phyloP scores from a whole-genome alignment of 1,140 invertebrate species.

The Cydia fagiglandana region DNA sequence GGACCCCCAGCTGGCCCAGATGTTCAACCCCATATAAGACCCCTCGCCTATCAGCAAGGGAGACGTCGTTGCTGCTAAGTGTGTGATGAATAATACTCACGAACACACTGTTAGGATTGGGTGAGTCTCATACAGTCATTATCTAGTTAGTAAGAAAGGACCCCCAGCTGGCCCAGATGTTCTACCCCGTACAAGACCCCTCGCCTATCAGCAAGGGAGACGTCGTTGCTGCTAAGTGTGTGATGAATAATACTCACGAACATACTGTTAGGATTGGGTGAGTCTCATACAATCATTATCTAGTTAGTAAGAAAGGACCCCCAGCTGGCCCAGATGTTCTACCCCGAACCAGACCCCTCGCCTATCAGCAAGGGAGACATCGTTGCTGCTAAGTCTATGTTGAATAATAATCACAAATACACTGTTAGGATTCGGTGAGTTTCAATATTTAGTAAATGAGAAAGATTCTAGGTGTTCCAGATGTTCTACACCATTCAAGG shows the following conservation, averaged over 20 bases:
- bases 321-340: conserved; percentile 82
- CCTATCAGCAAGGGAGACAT: conserved; percentile 85
- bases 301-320: too few species aligned
- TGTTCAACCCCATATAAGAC: conserved; percentile 90
- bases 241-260: conserved; percentile 81
- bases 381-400: conserved; percentile 94
- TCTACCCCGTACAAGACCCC: conserved; percentile 47
- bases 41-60: too few species aligned
- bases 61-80: too few species aligned
- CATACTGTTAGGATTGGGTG: conserved; percentile 87
- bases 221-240: conserved; percentile 92
- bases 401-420: conserved; percentile 86
- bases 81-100: too few species aligned
- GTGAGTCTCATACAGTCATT: conserved; percentile 77
- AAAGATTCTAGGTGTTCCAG: conserved; percentile 85
- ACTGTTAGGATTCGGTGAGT: conserved; percentile 88
- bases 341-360: conserved; percentile 85
- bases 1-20: conserved; percentile 85
- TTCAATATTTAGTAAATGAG: neutral
- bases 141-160: too few species aligned
- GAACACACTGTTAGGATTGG: conserved; percentile 86
- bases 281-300: conserved; percentile 50
- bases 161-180: too few species aligned
- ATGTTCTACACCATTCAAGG: conserved; percentile 96
- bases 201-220: conserved; percentile 83